Base-by-base conservation (phyloP, 1,140 invertebrate genomes). In the Caenorhabditis tropicalis region DNA sequence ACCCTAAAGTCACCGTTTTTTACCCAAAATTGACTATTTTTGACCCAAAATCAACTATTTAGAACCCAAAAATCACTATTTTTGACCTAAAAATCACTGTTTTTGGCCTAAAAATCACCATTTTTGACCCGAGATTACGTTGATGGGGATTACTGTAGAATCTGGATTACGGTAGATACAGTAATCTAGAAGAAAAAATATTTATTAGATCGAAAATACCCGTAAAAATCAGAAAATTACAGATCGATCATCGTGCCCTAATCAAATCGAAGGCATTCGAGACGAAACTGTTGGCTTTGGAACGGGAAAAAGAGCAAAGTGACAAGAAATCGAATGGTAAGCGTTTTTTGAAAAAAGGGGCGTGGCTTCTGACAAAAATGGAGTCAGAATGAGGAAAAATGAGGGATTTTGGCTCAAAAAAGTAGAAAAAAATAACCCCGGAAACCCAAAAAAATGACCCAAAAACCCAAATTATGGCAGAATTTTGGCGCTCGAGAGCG, bases 291-390 rank as follows among this genome's bases (percentile, higher is more conserved):
- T 85, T 88, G 49, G 90, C 90, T 3, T 60, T 91, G 46, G 89
- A 90, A 84, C 82, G 89, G 60, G 89, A 90, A 80, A 90, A 91
- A 49, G 82, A 89, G 24, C 83, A 89, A 82, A 90, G 90, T 84
- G 60, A 70, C n/a, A 88, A 86, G 56, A 84, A 85, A 43, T 87
- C 85, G 39, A 91, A 90, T 56, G 89, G 89, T 90, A 70, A 43
- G 89, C 10, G 31, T 31, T 85, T 6, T 19, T 19, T 3, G 10
- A 24, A 65, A 21, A 49, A 39, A 16, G 15, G 46, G 49, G 49
- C 49, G 49, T 16, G n/a, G 49, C 15, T n/a, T 51, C 49, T 16
- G n/a, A 19, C 9, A 56, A 56, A 56, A 56, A 9, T 27, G 21
- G 24, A 7, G 6, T 27, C 6, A 56, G 27, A 56, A 27, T 24